Evolutionary conservation across 2,888 invertebrate genomes (phyloP).

Genomic region (Catocala fraxini): DNA sequence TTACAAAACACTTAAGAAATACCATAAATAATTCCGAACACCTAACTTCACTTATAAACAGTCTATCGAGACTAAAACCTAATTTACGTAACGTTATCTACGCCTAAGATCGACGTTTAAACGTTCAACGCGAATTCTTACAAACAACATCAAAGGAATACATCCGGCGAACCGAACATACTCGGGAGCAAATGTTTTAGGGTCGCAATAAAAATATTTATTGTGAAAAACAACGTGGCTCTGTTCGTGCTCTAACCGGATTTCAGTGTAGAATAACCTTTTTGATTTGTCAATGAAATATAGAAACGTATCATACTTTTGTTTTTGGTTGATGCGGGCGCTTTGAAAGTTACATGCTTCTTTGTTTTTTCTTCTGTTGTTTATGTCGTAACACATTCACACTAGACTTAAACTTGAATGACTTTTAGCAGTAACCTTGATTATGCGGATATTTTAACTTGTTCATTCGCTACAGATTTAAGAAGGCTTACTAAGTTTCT

Average conservation of each 20-base stretch:
- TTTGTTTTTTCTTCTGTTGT: no score
- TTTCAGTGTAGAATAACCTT: slow-evolving; percentile 19
- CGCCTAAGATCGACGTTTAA: background rate
- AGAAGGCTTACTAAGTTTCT: no score
- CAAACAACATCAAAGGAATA: slow-evolving; percentile 41
- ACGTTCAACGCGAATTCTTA: slow-evolving; percentile 23
- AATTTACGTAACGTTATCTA: background rate
- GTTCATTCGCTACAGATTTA: no score
- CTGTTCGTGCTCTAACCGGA: slow-evolving; percentile 30
- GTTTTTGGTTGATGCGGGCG: no score
- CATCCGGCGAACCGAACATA: slow-evolving; percentile 33
- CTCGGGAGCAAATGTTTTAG: slow-evolving; percentile 36
- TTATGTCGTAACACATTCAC: no score
- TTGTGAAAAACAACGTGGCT: slow-evolving; percentile 34
- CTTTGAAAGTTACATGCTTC: no score
- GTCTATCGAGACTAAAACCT: slow-evolving; percentile 1
- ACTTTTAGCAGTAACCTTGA: no score
- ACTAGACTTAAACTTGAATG: no score
- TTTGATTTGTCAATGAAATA: slow-evolving; percentile 13
- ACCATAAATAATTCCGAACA: background rate
- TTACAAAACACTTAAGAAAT: no score
- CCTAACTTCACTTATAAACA: background rate
- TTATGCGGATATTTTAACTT: no score
- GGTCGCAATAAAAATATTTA: slow-evolving; percentile 38
- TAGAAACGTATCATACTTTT: no score